Conservation (phyloP, 2,113 vertebrate genomes). For the Panthera uncia region DNA sequence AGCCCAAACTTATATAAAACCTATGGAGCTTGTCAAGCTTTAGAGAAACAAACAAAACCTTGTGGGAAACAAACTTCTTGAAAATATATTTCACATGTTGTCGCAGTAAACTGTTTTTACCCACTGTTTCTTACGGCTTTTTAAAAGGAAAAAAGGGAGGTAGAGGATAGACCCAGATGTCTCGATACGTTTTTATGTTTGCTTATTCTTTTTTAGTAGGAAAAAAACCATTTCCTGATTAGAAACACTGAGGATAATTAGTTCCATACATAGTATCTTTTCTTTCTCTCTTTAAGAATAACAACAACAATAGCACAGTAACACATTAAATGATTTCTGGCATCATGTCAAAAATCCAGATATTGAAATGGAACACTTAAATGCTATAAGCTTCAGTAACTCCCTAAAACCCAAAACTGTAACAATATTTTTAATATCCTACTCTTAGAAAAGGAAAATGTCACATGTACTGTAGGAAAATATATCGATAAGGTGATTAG, state of each 20-base stretch:
- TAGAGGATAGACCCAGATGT: not conserved
- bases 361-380: slow-evolving; percentile 75
- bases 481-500: not conserved
- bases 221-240: slow-evolving; percentile 63
- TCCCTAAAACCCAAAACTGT: not conserved
- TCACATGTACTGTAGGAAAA: not conserved
- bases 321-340: slow-evolving; percentile 72
- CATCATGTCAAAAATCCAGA: slow-evolving; percentile 75
- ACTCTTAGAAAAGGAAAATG: slow-evolving; percentile 25
- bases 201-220: slow-evolving; percentile 60
- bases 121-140: slow-evolving; percentile 51
- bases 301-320: slow-evolving; percentile 68
- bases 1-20: slow-evolving; percentile 26
- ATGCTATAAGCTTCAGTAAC: slow-evolving; percentile 32
- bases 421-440: slow-evolving; percentile 8
- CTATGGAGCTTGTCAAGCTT: slow-evolving; percentile 56
- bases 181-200: not conserved
- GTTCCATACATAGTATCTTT: slow-evolving; percentile 51
- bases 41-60: slow-evolving; percentile 67
- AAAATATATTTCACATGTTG: slow-evolving; percentile 51
- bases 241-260: slow-evolving; percentile 66
- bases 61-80: slow-evolving; percentile 69
- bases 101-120: slow-evolving; percentile 57
- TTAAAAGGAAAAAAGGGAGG: slow-evolving; percentile 17
- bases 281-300: slow-evolving; percentile 64